Evolutionary conservation across 2,888 invertebrate genomes (phyloP), one percentile per base, ranked within the genome.

Genomic region (Acronicta psi): DNA sequence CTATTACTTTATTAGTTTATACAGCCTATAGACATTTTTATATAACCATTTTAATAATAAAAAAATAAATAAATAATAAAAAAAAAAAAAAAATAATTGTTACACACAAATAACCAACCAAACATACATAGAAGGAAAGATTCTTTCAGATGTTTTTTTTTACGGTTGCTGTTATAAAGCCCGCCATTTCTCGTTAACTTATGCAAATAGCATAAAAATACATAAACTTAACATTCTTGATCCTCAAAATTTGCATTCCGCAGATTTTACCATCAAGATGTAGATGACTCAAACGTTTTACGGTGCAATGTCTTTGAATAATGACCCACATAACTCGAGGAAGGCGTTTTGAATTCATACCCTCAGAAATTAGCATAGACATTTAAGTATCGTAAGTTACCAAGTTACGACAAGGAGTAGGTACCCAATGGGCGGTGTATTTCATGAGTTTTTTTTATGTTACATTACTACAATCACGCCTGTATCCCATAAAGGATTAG

Each of bases 311-410:
- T 44, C 57, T 44, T 67, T 76, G 74, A 78, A 55, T 74, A 59
- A 76, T 78, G 34, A 51, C 52, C 46, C 11, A 46, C 59, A 76
- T 75, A 65, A 76, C 58, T 78, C 64, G 59, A 49, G 38, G 29
- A 59, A 51, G 66, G 59, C 65, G 68, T 69, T 69, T 59, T 55
- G 52, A 72, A 68, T 66, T 65, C 37, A 61, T 47, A 36, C 56
- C 40, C 17, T 41, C 25, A 16, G 31, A 43, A 41, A 77, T 76
- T 76, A 58, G 60, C 75, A 69, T 75, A 73, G 51, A 55, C 57
- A 67, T 69, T 41, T 69, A 23, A 73, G 41, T 37, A 37, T 38
- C 17, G n/a, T 41, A 38, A 29, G 10, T 29, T 29, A 29, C 25
- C 7, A 23, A 23, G 42, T 20, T 20, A 37, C n/a, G 25, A 20